phyloP scores from a whole-genome alignment of 2,888 invertebrate genomes.

The Allophyes oxyacanthae region DNA sequence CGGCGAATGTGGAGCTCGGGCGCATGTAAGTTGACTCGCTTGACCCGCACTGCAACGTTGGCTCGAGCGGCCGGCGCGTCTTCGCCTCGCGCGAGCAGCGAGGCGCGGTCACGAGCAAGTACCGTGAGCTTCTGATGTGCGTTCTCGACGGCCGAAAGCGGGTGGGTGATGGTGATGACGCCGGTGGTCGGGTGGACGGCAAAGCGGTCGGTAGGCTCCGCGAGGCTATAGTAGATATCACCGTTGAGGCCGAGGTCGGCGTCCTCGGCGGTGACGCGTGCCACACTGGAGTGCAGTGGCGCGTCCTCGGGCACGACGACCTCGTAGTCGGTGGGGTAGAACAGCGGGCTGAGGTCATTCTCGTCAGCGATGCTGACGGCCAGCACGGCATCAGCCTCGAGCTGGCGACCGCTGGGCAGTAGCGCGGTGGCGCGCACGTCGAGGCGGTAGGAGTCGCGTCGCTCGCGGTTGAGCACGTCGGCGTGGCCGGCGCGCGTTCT shows the following conservation, averaged over 20 bases:
- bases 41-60: constrained; percentile 93
- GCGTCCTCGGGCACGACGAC: constrained; percentile 96
- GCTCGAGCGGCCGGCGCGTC: constrained; percentile 93
- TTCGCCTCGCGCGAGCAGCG: constrained; percentile 83
- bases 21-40: constrained; percentile 95
- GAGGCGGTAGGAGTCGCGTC: constrained; percentile 94
- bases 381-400: constrained; percentile 93
- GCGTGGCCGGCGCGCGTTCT: constrained; percentile 96
- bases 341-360: constrained; percentile 97
- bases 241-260: constrained; percentile 98
- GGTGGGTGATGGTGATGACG: constrained; percentile 94
- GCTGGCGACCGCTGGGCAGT: constrained; percentile 89
- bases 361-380: constrained; percentile 94
- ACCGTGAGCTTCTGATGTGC: constrained; percentile 93
- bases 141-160: constrained; percentile 92
- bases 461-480: constrained; percentile 97
- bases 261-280: constrained; percentile 96
- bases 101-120: constrained; percentile 96
- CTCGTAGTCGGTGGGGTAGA: constrained; percentile 96
- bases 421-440: constrained; percentile 91
- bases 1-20: constrained; percentile 95
- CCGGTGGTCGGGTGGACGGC: constrained; percentile 98
- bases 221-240: constrained; percentile 98
- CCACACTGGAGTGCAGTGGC: constrained; percentile 94
- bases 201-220: constrained; percentile 94